phyloP scores from a whole-genome alignment of 1,140 invertebrate species.

The Alviniconcha marisindica region DNA sequence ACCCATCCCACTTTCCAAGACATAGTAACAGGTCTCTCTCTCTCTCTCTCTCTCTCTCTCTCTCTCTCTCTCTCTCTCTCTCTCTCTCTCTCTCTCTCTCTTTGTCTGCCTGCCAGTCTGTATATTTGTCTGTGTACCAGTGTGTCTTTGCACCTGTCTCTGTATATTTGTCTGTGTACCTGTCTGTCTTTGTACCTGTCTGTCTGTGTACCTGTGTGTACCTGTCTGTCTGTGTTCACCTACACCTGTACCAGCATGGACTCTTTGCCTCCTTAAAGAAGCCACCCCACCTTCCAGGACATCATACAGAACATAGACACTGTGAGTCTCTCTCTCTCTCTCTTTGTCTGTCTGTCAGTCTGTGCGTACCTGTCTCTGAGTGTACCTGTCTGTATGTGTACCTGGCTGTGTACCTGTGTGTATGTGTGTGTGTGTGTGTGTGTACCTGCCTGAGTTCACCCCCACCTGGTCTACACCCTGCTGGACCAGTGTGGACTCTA shows the following conservation, averaged over 20 bases:
- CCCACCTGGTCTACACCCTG: too few species aligned
- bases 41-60: conserved; percentile 92
- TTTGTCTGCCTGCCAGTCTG: neutral
- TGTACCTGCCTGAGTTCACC: neutral
- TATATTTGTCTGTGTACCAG: neutral
- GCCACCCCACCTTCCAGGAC: conserved; percentile 94
- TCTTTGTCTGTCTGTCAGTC: neutral
- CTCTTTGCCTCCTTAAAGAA: conserved; percentile 91
- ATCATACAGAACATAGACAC: conserved; percentile 97
- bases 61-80: neutral
- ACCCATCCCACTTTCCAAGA: conserved; percentile 94
- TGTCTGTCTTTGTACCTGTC: too few species aligned
- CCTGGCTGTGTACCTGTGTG: neutral
- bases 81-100: neutral
- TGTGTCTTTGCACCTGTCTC: neutral
- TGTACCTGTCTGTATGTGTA: neutral
- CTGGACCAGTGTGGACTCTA: conserved; percentile 95
- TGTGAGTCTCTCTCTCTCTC: too few species aligned
- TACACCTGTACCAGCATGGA: conserved; percentile 94
- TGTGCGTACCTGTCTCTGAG: neutral
- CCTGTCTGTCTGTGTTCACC: too few species aligned
- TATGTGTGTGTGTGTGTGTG: too few species aligned
- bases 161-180: too few species aligned
- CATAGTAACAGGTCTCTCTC: conserved; percentile 97
- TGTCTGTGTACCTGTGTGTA: too few species aligned